Evolutionary conservation across 2,113 vertebrate species (phyloP), one percentile per base, ranked within the genome.

Genomic region (Camelus bactrianus): DNA sequence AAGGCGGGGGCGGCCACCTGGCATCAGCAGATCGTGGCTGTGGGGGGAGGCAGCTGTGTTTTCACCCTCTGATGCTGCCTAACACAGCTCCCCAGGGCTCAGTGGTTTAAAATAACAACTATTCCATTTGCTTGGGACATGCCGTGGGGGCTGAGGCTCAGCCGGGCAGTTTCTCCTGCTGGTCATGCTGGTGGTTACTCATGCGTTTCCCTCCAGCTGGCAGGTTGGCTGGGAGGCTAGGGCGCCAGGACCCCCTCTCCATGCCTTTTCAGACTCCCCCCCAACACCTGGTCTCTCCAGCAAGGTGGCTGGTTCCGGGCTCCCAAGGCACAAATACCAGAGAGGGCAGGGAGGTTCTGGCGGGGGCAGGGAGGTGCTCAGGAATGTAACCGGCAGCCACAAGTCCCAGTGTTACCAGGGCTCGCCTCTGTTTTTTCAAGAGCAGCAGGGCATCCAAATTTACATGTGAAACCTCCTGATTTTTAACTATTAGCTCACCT

Each of bases 151-250:
- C 1, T 10, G 60, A 67, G n/a, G 50, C 73, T n/a, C 50, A 11
- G 62, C 5, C 0, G 64, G 35, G n/a, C 5, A 5, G 22, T 3
- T 30, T 46, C 76, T 38, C 76, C 62, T 9, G 32, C 13, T 12
- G 8, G 7, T n/a, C 35, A n/a, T 28, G 48, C 13, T 17, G 22
- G 15, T 20, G 32, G 16, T 8, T 5, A 8, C 5, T 10, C 1
- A 6, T 4, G 48, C 2, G 30, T 56, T 58, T 69, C 58, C 16
- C 3, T 15, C 52, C 32, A n/a, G 26, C 0, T 0, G n/a, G 24
- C 35, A 50, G 30, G 32, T 1, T 0, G 17, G 54, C 20, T 50
- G 81, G 75, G 56, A 32, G 28, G 50, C 70, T 17, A 15, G 30
- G 17, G 62, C 28, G 3, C 6, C 1, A 2, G 19, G 14, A 32